Percentiles rank a stretch among this genome's conserved stretches.
phyloP scores from a whole-genome alignment of 2,113 vertebrate genomes.

The Eurypyga helias region DNA sequence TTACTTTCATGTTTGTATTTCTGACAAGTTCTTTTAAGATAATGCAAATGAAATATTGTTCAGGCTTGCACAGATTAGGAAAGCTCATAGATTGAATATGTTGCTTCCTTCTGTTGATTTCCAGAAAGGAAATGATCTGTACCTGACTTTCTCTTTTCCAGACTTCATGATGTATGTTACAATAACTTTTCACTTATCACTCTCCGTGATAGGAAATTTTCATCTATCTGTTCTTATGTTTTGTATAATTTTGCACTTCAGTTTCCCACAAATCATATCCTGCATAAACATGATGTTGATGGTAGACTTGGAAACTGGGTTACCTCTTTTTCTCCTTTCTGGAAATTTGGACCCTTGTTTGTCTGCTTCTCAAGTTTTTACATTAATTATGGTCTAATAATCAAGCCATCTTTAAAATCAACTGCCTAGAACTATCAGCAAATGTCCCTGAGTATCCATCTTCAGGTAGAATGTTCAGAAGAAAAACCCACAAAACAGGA shows the following conservation, averaged over 20 bases:
- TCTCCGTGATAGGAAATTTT: neutral
- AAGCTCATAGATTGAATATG: neutral
- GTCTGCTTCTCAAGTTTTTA: neutral
- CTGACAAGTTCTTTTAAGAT: neutral
- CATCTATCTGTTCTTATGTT: neutral
- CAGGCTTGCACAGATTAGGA: neutral
- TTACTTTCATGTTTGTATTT: neutral
- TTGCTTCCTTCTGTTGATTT: neutral
- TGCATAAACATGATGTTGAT: neutral
- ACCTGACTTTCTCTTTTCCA: neutral
- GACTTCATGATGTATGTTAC: fast-evolving
- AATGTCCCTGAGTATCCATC: neutral
- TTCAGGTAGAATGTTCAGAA: neutral
- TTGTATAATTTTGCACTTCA: neutral
- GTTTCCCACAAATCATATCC: neutral
- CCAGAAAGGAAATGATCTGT: neutral
- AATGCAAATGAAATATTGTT: neutral
- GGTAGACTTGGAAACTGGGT: neutral
- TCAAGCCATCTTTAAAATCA: neutral
- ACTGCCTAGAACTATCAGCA: neutral
- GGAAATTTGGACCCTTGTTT: neutral
- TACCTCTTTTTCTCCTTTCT: neutral
- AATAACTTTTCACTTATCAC: neutral
- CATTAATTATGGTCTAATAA: neutral
- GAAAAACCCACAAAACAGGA: neutral